These are phyloP conservation scores for Thera britannica DNA, from an alignment of 2,888 invertebrate genomes.

Conservation along the genomic window DNA sequence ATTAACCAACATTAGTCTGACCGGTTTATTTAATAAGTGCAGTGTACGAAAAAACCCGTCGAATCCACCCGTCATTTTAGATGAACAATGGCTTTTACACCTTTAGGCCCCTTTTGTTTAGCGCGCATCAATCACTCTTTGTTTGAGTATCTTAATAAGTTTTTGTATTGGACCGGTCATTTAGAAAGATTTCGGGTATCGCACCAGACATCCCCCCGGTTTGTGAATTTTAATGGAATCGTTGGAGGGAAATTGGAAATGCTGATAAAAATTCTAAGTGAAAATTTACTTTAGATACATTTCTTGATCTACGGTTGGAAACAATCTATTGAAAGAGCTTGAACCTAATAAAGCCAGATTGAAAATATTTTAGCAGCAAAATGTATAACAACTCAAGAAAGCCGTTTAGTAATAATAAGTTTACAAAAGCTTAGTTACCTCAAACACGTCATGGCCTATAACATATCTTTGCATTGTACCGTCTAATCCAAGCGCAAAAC, in stretches of 20 bases:
- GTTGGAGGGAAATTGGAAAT: conserved; percentile 56
- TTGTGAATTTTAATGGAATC: conserved; percentile 64
- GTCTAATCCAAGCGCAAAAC: conserved; percentile 63
- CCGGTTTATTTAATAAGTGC: conserved; percentile 79
- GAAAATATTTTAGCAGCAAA: not conserved
- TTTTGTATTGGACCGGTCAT: conserved; percentile 79
- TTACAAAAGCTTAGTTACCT: conserved; percentile 26
- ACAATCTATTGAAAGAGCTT: not conserved
- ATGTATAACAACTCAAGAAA: too few relatives aligned
- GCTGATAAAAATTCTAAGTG: conserved; percentile 28
- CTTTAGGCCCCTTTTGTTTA: conserved; percentile 66
- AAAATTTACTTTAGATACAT: conserved; percentile 7
- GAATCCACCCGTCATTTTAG: conserved; percentile 55
- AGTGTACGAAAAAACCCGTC: conserved; percentile 62
- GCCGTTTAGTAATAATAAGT: conserved; percentile 19
- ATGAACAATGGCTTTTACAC: conserved; percentile 66
- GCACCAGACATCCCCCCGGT: conserved; percentile 54
- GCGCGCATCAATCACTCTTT: conserved; percentile 80
- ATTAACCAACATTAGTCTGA: conserved; percentile 69
- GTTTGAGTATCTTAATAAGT: conserved; percentile 82
- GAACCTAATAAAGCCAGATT: not conserved
- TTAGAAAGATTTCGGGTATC: conserved; percentile 78
- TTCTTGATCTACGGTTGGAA: not conserved
- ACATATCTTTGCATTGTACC: conserved; percentile 42
- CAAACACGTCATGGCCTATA: conserved; percentile 43